phyloP scores from a whole-genome alignment of 2,797 vertebrate genomes.

The Mus spretus region DNA sequence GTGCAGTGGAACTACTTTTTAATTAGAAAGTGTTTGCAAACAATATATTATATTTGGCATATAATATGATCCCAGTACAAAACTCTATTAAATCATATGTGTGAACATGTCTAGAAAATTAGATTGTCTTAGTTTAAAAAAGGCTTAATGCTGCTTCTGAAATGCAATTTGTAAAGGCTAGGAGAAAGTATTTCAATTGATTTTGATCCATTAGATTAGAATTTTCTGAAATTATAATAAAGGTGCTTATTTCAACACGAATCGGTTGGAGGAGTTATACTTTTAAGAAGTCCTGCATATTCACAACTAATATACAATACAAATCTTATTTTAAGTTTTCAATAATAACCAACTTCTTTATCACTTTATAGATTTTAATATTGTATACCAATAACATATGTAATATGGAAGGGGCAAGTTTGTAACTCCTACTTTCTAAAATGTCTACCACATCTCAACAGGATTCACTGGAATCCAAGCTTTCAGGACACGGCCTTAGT shows the following conservation, averaged over 20 bases:
- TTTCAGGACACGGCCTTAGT: neutral
- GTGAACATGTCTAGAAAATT: slow-evolving; percentile 60
- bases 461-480: neutral
- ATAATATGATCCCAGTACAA: slow-evolving; percentile 2
- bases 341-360: neutral
- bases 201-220: slow-evolving; percentile 10
- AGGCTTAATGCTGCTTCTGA: slow-evolving; percentile 5
- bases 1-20: neutral
- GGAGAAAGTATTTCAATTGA: slow-evolving; percentile 50
- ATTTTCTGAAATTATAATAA: slow-evolving; percentile 50
- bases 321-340: neutral
- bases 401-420: neutral
- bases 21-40: slow-evolving; percentile 64
- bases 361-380: neutral
- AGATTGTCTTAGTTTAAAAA: slow-evolving; percentile 73
- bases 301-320: neutral
- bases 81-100: slow-evolving; percentile 28
- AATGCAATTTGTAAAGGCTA: slow-evolving; percentile 45
- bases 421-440: neutral
- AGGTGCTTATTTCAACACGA: neutral
- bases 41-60: slow-evolving; percentile 10
- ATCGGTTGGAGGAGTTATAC: neutral
- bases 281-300: neutral
- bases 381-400: neutral
- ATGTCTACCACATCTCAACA: neutral